A percentile compares a stretch with the other conserved stretches of the same genome.
phyloP scores from a whole-genome alignment of 2,113 vertebrate species.

The Gallinago paraguaiae region DNA sequence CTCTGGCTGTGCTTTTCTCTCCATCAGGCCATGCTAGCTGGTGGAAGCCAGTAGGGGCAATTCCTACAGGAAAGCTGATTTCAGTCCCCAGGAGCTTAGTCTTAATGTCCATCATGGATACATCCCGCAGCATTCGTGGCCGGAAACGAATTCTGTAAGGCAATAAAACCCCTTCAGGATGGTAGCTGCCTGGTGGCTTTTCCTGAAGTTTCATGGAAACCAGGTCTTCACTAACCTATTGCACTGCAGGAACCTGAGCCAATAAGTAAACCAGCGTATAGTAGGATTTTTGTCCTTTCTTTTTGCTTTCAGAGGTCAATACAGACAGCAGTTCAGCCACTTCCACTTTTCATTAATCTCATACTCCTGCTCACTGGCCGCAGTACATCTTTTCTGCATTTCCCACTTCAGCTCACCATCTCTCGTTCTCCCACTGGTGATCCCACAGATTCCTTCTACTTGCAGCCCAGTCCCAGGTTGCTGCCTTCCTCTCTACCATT shows the following conservation, averaged over 20 bases:
- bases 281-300: not conserved
- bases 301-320: not conserved
- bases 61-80: conserved; percentile 90
- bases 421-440: not conserved
- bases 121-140: conserved; percentile 84
- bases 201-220: not conserved
- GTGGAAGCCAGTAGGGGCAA: conserved; percentile 90
- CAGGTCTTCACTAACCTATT: not conserved
- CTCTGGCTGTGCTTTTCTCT: conserved; percentile 91
- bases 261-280: not conserved
- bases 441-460: not conserved
- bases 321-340: not conserved
- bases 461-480: not conserved
- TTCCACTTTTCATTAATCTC: not conserved
- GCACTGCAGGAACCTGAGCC: not conserved
- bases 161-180: not conserved
- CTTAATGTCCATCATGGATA: conserved; percentile 82
- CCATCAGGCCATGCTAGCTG: conserved; percentile 90
- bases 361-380: not conserved
- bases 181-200: not conserved
- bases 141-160: conserved; percentile 83
- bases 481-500: not conserved
- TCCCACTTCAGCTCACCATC: not conserved
- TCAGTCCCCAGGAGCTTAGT: conserved; percentile 85
- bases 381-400: not conserved